Percentiles rank a stretch among this genome's conserved stretches.
Evolutionary conservation across 2,113 vertebrate genomes (phyloP).

Genomic region (Struthidea cinerea): DNA sequence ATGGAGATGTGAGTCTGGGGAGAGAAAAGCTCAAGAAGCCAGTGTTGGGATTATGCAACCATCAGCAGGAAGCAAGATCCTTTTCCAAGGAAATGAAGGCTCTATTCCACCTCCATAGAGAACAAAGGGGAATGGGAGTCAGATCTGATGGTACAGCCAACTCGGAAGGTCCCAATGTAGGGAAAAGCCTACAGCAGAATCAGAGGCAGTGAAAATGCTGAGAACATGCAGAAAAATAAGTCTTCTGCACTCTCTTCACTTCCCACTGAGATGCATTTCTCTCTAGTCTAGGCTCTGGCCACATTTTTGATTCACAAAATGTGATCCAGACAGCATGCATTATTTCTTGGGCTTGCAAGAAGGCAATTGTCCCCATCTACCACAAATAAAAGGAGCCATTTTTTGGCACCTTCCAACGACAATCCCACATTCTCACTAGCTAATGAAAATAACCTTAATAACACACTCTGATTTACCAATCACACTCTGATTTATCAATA

Average conservation of each 20-base stretch:
- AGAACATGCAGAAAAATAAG: not conserved
- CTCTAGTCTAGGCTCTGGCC: not conserved
- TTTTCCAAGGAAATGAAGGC: not conserved
- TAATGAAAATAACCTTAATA: not conserved
- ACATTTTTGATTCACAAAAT: not conserved
- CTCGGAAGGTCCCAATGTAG: not conserved
- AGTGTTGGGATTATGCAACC: not conserved
- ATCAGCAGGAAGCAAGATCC: not conserved
- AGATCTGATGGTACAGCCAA: not conserved
- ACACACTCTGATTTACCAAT: not conserved
- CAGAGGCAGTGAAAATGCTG: not conserved
- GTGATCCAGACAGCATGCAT: not conserved
- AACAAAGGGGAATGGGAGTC: not conserved
- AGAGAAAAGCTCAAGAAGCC: not conserved
- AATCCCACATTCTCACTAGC: not conserved
- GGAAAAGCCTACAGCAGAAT: not conserved
- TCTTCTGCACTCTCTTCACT: not conserved
- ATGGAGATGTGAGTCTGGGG: not conserved
- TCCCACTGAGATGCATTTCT: not conserved
- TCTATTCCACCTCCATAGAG: not conserved
- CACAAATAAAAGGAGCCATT: not conserved
- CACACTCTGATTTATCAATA: not conserved
- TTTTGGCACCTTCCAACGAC: not conserved
- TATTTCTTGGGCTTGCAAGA: not conserved
- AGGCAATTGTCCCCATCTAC: not conserved